Conservation (phyloP, 2,888 invertebrate species). For the Ferrisia virgata region DNA sequence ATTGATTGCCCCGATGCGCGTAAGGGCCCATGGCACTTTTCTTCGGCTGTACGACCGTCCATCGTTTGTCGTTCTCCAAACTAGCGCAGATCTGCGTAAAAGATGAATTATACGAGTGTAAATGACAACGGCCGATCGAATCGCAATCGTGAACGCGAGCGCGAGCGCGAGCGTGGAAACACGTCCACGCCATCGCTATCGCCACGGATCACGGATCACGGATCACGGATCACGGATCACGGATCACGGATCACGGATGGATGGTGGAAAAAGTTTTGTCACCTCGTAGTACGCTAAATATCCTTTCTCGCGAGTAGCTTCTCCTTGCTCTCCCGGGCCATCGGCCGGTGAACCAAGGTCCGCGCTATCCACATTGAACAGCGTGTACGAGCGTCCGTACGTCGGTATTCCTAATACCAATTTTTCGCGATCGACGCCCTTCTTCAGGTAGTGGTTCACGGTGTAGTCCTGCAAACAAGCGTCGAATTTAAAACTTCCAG, state of each 20-base stretch:
- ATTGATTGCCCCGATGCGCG: slow-evolving; percentile 81
- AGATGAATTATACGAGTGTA: too few species aligned
- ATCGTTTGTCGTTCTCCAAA: slow-evolving; percentile 68
- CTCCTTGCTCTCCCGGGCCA: slow-evolving; percentile 86
- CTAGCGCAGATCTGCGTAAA: slow-evolving; percentile 91
- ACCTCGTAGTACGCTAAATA: slow-evolving; percentile 92
- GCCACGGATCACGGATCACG: too few species aligned
- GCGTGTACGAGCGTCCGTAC: slow-evolving; percentile 84
- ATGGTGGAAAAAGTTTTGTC: too few species aligned
- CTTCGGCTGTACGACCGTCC: slow-evolving; percentile 80
- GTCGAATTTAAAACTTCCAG: neutral
- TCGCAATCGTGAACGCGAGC: too few species aligned
- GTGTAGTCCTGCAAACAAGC: slow-evolving; percentile 69
- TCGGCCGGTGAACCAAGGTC: slow-evolving; percentile 86
- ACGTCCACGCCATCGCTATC: too few species aligned
- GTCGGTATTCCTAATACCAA: slow-evolving; percentile 83
- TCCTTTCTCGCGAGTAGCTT: slow-evolving; percentile 87
- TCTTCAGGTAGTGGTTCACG: slow-evolving; percentile 74
- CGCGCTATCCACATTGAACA: slow-evolving; percentile 79
- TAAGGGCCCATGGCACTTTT: slow-evolving; percentile 84
- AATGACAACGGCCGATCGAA: too few species aligned
- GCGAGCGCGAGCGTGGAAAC: too few species aligned
- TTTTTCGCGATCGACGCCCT: slow-evolving; percentile 76
- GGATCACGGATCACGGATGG: too few species aligned
- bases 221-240: too few species aligned